Evolutionary conservation across 2,797 vertebrate species (phyloP).

Genomic region (Prionace glauca): DNA sequence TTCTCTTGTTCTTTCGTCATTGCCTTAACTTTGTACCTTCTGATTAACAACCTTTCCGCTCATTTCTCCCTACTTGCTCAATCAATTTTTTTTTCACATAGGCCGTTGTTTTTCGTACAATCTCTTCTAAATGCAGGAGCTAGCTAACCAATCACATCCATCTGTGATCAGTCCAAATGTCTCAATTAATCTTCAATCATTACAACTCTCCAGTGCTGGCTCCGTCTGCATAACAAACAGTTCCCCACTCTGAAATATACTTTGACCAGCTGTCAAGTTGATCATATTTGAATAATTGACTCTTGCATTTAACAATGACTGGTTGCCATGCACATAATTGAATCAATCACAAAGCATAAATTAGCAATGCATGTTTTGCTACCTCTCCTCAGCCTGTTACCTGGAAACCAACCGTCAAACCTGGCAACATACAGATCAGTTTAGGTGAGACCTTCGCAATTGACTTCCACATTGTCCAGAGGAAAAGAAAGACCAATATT

Average conservation of each 20-base stretch:
- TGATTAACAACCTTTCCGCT: background rate
- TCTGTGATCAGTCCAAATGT: background rate
- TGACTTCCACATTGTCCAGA: background rate
- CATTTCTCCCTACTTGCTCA: background rate
- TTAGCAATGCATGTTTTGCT: background rate
- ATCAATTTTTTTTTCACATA: background rate
- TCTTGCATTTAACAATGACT: constrained; percentile 26
- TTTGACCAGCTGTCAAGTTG: constrained; percentile 7
- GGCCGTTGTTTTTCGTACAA: background rate
- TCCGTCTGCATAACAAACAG: background rate
- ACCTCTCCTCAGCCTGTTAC: background rate
- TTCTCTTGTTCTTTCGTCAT: background rate
- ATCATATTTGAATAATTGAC: background rate
- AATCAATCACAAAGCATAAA: constrained; percentile 1
- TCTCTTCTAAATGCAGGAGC: background rate
- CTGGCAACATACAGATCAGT: background rate
- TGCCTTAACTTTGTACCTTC: background rate
- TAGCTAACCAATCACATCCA: background rate
- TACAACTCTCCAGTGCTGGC: background rate
- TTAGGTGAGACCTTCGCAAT: background rate
- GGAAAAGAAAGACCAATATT: too few species aligned
- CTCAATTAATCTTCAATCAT: constrained; percentile 19
- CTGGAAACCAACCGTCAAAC: constrained; percentile 11
- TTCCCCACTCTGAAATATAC: background rate
- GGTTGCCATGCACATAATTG: background rate